Evolutionary conservation across 2,113 vertebrate genomes (phyloP).

Genomic region (Hiodon alosoides): DNA sequence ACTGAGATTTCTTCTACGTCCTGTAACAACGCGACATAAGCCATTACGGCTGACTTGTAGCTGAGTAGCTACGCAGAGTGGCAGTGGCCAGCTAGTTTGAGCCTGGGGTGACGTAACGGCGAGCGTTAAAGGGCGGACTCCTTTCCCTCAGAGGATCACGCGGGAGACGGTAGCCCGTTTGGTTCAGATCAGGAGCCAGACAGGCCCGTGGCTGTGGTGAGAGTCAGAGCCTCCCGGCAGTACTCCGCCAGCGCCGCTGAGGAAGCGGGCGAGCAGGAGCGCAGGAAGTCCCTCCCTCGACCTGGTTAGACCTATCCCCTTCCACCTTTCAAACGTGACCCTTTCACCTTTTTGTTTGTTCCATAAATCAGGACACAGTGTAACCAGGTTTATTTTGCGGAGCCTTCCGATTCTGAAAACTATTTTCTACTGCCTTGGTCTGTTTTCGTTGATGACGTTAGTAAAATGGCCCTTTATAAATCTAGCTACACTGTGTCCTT

Average conservation of each 20-base stretch:
- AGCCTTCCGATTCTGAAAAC: constrained; percentile 1
- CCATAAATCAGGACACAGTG: constrained; percentile 5
- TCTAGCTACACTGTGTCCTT: constrained; percentile 13
- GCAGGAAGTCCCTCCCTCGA: constrained; percentile 59
- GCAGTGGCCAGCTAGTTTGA: neutral
- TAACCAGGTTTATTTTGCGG: constrained; percentile 4
- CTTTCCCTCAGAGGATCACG: constrained; percentile 59
- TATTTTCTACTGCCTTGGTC: neutral
- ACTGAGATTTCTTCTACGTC: no score
- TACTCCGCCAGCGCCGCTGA: constrained; percentile 60
- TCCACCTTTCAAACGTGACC: constrained; percentile 29
- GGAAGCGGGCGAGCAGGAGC: constrained; percentile 56
- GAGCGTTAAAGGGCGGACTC: constrained; percentile 27
- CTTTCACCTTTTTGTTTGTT: constrained; percentile 31
- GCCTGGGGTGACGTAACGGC: neutral
- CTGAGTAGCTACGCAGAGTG: neutral
- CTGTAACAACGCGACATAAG: neutral
- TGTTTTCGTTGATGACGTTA: neutral
- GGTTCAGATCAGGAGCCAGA: constrained; percentile 56
- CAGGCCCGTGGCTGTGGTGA: constrained; percentile 46
- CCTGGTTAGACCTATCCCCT: constrained; percentile 63
- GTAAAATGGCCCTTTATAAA: neutral
- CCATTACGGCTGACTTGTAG: neutral
- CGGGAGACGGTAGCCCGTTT: constrained; percentile 62
- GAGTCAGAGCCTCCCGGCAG: constrained; percentile 55